Evolutionary conservation across 2,888 invertebrate species (phyloP).

Genomic region (Dioctria rufipes): DNA sequence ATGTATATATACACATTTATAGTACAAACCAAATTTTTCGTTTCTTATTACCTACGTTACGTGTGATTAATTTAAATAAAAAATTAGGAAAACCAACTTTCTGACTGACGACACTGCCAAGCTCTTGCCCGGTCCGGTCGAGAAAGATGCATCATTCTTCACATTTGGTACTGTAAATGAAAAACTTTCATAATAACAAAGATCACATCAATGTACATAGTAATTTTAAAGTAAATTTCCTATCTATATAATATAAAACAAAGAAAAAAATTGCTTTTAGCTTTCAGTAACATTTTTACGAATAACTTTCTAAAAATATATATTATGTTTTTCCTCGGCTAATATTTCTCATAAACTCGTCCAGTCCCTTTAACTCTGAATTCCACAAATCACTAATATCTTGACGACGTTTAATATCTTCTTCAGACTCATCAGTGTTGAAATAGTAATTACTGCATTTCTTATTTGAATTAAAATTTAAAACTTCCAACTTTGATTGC

Average conservation of each 20-base stretch:
- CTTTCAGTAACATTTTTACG: too few species aligned
- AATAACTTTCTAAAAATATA: slow-evolving; percentile 11
- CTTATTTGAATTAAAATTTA: slow-evolving; percentile 31
- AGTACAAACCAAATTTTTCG: slow-evolving; percentile 40
- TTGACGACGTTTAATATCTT: slow-evolving; percentile 63
- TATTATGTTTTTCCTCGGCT: slow-evolving; percentile 62
- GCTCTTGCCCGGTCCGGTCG: slow-evolving; percentile 51
- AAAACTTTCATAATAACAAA: slow-evolving; percentile 68
- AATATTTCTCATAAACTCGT: slow-evolving; percentile 75
- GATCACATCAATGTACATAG: slow-evolving; percentile 58
- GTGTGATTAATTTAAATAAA: slow-evolving; percentile 33
- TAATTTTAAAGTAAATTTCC: not conserved
- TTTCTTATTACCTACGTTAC: slow-evolving; percentile 19
- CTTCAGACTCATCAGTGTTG: slow-evolving; percentile 55
- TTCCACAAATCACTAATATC: slow-evolving; percentile 68
- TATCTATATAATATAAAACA: not conserved
- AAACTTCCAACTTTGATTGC: slow-evolving; percentile 66
- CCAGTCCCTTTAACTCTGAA: slow-evolving; percentile 74
- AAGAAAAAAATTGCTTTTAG: not conserved
- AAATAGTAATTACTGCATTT: slow-evolving; percentile 25
- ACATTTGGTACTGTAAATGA: slow-evolving; percentile 69
- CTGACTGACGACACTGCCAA: slow-evolving; percentile 43
- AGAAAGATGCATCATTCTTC: slow-evolving; percentile 52
- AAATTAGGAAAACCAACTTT: slow-evolving; percentile 50
- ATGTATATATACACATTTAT: too few species aligned